Evolutionary conservation across 2,888 invertebrate species (phyloP), one percentile per base, ranked within the genome.

Genomic region (Papilio demoleus): DNA sequence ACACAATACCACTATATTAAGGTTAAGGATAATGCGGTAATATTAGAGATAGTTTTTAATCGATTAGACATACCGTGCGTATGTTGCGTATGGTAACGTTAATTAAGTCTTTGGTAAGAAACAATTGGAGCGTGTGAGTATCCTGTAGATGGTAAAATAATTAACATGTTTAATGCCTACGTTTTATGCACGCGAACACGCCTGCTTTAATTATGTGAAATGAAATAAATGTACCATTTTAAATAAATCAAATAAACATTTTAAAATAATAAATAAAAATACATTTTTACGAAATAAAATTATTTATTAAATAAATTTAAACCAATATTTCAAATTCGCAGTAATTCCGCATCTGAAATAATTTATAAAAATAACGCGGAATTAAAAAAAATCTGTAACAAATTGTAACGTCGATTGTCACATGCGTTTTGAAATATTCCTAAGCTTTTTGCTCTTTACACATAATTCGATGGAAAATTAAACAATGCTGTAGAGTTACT

Each of bases 1-100:
- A 83, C 81, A 87, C 80, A 81, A 82, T 79, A 77, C 70, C 70
- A 73, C 67, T 71, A 77, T 81, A 90, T 87, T 88, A 90, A 91
- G 90, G 91, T 90, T 87, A 91, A 91, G 89, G 90, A 91, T 90
- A 86, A 77, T 83, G 79, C 75, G 79, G 75, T 71, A 75, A 79
- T 72, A 72, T 79, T 80, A 80, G 79, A 78, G 72, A 79, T 79
- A 78, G 73, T 69, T 82, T 86, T 83, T 77, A 81, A 84, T 82
- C 78, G 79, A 86, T 87, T 83, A 76, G 81, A 76, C 76, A 80
- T 79, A 78, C 75, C 79, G 74, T 79, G 78, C 63, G 68, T 75
- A 72, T 70, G 73, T 77, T 79, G 75, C 79, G 74, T 80, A 76
- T 71, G 65, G 72, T 71, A 72, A 75, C 74, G 75, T 74, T 86